phyloP scores from a whole-genome alignment of 2,888 invertebrate genomes.

The Leptothorax acervorum region DNA sequence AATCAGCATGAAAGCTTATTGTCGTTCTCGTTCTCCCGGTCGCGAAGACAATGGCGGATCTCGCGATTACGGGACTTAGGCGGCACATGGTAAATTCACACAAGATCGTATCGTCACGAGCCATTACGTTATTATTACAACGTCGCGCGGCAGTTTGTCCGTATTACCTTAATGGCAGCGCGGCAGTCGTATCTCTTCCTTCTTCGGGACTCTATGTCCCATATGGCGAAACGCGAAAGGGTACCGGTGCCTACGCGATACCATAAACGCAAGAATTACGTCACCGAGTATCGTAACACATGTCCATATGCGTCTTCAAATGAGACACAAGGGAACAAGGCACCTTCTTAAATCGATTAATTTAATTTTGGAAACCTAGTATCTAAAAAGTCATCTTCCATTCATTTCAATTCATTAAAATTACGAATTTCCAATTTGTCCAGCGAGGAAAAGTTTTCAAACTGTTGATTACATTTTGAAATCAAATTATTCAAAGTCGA shows the following conservation, averaged over 20 bases:
- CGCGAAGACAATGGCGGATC: slow-evolving; percentile 35
- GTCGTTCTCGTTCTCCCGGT: not conserved
- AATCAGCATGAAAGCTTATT: slow-evolving; percentile 54
- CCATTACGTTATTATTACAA: slow-evolving; percentile 54
- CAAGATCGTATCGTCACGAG: slow-evolving; percentile 48
- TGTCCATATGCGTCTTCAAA: not conserved
- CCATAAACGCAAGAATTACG: not conserved
- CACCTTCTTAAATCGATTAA: not conserved
- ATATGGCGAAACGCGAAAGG: slow-evolving; percentile 18
- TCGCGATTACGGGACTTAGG: slow-evolving; percentile 39
- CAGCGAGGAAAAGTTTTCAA: not conserved
- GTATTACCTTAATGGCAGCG: slow-evolving; percentile 47
- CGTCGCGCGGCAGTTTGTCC: slow-evolving; percentile 40
- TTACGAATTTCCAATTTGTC: not conserved
- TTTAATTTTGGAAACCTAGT: not conserved
- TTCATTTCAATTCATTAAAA: not conserved
- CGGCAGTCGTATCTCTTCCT: slow-evolving; percentile 26
- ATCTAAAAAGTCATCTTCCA: not conserved
- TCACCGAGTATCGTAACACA: not conserved
- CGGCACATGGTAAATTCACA: slow-evolving; percentile 42
- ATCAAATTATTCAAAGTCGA: not conserved
- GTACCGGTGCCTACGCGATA: not conserved
- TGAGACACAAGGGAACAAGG: not conserved
- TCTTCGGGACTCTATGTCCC: slow-evolving; percentile 23
- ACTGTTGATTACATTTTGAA: not conserved